A percentile compares a stretch with the other conserved stretches of the same genome.
These are phyloP conservation scores for Progne subis DNA, from an alignment of 2,113 vertebrate species.

Conservation along the genomic window DNA sequence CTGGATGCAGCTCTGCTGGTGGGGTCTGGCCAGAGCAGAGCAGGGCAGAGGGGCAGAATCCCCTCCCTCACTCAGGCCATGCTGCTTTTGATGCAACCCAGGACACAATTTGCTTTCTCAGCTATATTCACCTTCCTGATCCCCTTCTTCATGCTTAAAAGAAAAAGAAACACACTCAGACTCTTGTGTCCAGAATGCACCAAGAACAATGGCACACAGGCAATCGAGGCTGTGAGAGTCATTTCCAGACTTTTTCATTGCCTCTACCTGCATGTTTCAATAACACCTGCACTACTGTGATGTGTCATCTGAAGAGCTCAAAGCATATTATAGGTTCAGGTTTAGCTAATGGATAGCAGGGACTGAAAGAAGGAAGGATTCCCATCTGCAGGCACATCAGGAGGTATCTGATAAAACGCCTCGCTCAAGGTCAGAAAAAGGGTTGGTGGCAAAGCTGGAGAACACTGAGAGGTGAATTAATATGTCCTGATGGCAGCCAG, in stretches of 20 bases:
- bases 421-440: neutral
- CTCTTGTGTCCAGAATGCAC: neutral
- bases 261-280: neutral
- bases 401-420: neutral
- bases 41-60: neutral
- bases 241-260: neutral
- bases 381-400: neutral
- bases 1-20: neutral
- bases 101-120: neutral
- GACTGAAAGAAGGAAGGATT: neutral
- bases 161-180: neutral
- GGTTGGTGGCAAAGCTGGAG: neutral
- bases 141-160: neutral
- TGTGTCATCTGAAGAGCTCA: neutral
- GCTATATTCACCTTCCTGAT: neutral
- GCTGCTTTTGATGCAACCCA: neutral
- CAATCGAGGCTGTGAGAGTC: fast-evolving
- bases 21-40: neutral
- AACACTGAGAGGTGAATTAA: neutral
- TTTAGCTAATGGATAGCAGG: neutral
- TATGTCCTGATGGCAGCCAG: neutral
- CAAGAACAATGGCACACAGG: neutral
- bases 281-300: neutral
- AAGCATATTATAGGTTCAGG: neutral
- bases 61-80: neutral